Evolutionary conservation across 2,113 vertebrate genomes (phyloP).

Genomic region (Gavia stellata): DNA sequence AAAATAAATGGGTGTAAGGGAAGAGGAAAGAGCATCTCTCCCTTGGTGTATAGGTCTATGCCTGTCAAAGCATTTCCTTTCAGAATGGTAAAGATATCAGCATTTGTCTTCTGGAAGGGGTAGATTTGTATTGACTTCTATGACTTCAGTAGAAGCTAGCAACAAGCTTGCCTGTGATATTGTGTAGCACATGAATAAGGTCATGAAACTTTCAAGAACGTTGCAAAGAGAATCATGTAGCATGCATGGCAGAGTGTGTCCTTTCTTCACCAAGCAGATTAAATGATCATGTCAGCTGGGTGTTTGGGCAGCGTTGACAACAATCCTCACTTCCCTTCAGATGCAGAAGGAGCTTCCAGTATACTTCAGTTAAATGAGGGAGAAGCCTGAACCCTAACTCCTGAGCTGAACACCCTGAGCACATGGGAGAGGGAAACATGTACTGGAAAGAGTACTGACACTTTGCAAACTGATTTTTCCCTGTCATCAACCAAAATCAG

Average conservation of each 20-base stretch:
- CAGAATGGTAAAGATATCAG: not conserved
- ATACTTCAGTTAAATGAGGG: not conserved
- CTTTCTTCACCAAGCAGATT: not conserved
- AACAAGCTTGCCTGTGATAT: not conserved
- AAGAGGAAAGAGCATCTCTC: not conserved
- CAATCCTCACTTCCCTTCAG: not conserved
- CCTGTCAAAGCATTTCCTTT: not conserved
- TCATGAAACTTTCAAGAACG: not conserved
- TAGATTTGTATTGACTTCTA: not conserved
- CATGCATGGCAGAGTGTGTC: not conserved
- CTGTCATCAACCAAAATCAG: not conserved
- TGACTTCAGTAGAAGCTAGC: not conserved
- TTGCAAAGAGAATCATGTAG: not conserved
- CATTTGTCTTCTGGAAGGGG: not conserved
- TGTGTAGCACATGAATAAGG: not conserved
- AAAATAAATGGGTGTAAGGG: not conserved
- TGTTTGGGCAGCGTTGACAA: not conserved
- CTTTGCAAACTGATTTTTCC: not conserved
- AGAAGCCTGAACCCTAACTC: not conserved
- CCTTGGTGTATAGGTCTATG: not conserved
- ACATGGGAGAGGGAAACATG: not conserved
- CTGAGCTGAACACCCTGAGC: not conserved
- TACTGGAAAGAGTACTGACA: not conserved
- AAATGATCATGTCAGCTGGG: not conserved
- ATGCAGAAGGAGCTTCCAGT: not conserved